Evolutionary conservation across 2,888 invertebrate species (phyloP).

Genomic region (Chloromyia formosa): DNA sequence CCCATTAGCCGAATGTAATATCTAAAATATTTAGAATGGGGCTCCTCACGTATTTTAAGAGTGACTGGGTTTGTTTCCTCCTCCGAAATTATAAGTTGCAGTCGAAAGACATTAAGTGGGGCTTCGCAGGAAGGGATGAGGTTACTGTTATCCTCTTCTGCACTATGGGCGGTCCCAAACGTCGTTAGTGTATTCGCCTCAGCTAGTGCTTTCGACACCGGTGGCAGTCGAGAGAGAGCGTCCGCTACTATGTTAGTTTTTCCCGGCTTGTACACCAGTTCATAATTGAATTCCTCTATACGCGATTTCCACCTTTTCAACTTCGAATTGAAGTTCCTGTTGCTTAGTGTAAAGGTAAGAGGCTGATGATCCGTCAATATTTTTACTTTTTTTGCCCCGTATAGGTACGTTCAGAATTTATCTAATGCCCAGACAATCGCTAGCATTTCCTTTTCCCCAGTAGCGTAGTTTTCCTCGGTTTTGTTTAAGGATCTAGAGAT

Average conservation of each 20-base stretch:
- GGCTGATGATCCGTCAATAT: too few relatives aligned
- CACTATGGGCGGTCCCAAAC: background rate
- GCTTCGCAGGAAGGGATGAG: slow-evolving; percentile 31
- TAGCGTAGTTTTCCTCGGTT: background rate
- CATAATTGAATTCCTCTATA: slow-evolving; percentile 28
- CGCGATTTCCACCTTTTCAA: slow-evolving; percentile 25
- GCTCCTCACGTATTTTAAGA: slow-evolving; percentile 14
- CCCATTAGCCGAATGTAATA: background rate
- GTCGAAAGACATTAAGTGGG: slow-evolving; percentile 23
- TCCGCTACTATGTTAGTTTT: slow-evolving; percentile 28
- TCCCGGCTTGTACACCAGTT: slow-evolving; percentile 17
- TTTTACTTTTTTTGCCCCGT: slow-evolving; percentile 13
- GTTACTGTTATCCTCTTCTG: slow-evolving; percentile 9
- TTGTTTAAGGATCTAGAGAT: background rate
- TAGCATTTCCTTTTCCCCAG: slow-evolving; percentile 20
- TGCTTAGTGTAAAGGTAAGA: too few relatives aligned
- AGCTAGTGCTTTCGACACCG: background rate
- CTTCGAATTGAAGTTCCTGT: too few relatives aligned
- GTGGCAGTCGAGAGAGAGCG: slow-evolving; percentile 10
- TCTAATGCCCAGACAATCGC: slow-evolving; percentile 22
- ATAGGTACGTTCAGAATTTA: slow-evolving; percentile 25
- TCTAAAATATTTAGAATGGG: slow-evolving; percentile 25
- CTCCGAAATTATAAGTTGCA: slow-evolving; percentile 17
- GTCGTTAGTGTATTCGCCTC: background rate
- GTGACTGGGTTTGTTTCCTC: background rate